phyloP scores from a whole-genome alignment of 92 coral and sea anemone genomes.

The Bergia puertoricense region DNA sequence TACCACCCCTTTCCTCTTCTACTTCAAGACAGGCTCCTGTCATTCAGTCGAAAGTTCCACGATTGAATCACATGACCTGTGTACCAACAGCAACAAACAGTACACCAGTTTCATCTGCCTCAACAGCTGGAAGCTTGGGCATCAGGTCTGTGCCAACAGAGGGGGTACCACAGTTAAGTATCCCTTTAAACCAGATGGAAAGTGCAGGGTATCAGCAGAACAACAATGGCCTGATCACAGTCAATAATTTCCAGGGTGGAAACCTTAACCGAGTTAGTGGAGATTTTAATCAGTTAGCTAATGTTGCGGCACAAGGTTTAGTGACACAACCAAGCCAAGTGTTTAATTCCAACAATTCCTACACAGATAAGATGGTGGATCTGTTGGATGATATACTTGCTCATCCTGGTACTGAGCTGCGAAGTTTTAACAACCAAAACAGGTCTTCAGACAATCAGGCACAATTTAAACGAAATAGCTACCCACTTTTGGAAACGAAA shows the following conservation, averaged over 20 bases:
- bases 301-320: not conserved
- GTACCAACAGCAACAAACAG: conserved; percentile 32
- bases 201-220: conserved; percentile 8
- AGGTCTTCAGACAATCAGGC: conserved; percentile 14
- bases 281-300: not conserved
- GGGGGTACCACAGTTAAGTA: conserved; percentile 6
- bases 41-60: conserved; percentile 25
- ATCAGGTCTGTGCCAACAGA: not conserved
- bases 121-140: not conserved
- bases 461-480: conserved; percentile 8
- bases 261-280: conserved; percentile 29
- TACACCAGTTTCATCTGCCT: not conserved
- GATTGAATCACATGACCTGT: conserved; percentile 34
- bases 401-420: conserved; percentile 10
- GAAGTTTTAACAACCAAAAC: conserved; percentile 4
- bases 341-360: not conserved
- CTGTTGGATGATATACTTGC: conserved; percentile 32
- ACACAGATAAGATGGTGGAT: conserved; percentile 35
- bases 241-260: conserved; percentile 12
- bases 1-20: not conserved
- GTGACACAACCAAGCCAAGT: not conserved
- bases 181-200: conserved; percentile 6
- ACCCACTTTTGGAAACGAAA: conserved; percentile 18
- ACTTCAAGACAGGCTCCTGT: not conserved
- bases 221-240: conserved; percentile 15